Percentiles rank a stretch among this genome's conserved stretches.
These are phyloP conservation scores for Ophion ellenae DNA, from an alignment of 2,888 invertebrate genomes.

Conservation along the genomic window DNA sequence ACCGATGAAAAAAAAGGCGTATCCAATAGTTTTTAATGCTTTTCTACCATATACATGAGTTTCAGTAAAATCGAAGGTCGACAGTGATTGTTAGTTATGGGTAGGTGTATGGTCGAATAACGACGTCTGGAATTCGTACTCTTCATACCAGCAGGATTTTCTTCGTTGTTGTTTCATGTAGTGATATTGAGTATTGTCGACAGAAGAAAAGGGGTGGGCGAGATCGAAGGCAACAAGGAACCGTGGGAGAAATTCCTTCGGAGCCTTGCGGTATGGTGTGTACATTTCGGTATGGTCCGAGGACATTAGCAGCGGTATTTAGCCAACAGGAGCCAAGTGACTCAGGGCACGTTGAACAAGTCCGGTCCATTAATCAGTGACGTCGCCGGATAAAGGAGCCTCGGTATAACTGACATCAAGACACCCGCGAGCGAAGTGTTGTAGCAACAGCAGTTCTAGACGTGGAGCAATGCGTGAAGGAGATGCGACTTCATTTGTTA, in stretches of 20 bases:
- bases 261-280: constrained; percentile 56
- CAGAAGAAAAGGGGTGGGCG: constrained; percentile 23
- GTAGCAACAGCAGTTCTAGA: constrained; percentile 48
- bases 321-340: constrained; percentile 77
- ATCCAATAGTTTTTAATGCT: background rate
- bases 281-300: constrained; percentile 72
- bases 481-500: constrained; percentile 80
- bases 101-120: background rate
- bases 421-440: constrained; percentile 55
- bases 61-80: background rate
- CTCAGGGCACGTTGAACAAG: constrained; percentile 78
- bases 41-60: background rate
- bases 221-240: constrained; percentile 39
- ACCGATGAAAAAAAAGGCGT: background rate
- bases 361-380: constrained; percentile 80
- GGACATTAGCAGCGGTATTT: constrained; percentile 78
- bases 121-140: background rate
- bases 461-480: constrained; percentile 48
- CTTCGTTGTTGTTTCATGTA: constrained; percentile 14
- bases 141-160: constrained; percentile 5
- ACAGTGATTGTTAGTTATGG: background rate
- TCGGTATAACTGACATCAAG: constrained; percentile 49
- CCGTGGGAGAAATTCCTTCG: constrained; percentile 59
- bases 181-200: constrained; percentile 21
- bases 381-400: constrained; percentile 70